Base-by-base conservation (phyloP, 2,797 vertebrate genomes). In the Danio tinwini region DNA sequence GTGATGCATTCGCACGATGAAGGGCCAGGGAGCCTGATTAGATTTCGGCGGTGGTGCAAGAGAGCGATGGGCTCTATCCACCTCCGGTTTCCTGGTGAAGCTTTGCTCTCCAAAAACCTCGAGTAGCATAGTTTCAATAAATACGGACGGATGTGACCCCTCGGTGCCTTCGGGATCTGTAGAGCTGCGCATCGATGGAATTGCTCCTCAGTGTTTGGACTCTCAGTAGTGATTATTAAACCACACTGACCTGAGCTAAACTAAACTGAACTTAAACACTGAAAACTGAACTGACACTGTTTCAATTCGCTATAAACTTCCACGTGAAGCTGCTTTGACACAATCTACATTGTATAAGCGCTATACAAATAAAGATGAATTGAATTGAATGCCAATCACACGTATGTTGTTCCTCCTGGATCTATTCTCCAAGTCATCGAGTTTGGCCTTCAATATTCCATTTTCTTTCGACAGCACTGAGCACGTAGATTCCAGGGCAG, bases 1-100 rank as follows among this genome's bases (percentile, higher is more conserved):
- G 13, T 61, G 70, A 45, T 59, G 56, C 40, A 74, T 16, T 47
- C 42, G 40, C 17, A 47, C 5, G 21, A 74, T 47, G 17, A 74
- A 59, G 3, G 42, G 17, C 14, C 71, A 74, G 11, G 19, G 55
- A 10, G 53, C n/a, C 44, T 74, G 71, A n/a, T 74, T 56, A 3
- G 52, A 39, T 14, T 58, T 74, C n/a, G 11, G 53, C 5, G 1
- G 68, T 5, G 29, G 49, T 5, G 68, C 49, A 37, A 69, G 47
- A 8, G 49, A 55, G 5, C 8, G 50, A 4, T 55, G 68, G 7
- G 68, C 68, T 7, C 21, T 19, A 11, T 74, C 53, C 56, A 58
- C 56, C 39, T 58, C 55, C 0, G 40, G 40, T 11, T 58, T 58
- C 1, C 5, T 74, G 52, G 53, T 0, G 11, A 74, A 74, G 21